These are phyloP conservation scores for Ptiloglossa arizonensis DNA, from an alignment of 1,140 invertebrate species.

Conservation along the genomic window DNA sequence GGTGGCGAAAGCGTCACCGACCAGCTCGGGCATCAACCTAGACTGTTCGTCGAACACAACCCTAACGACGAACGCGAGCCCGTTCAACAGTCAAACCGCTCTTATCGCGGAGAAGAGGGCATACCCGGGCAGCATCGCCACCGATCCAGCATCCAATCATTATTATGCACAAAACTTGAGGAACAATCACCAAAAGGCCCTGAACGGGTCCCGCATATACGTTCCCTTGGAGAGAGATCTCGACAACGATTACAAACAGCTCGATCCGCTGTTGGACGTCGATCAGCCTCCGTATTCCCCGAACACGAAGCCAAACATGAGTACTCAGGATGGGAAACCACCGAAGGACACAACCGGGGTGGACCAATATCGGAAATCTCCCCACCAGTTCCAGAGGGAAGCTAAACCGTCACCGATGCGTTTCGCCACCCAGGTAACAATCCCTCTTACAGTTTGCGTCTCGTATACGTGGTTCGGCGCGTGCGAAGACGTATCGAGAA, in stretches of 20 bases:
- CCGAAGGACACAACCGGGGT: slow-evolving; percentile 20
- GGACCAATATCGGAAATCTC: background rate
- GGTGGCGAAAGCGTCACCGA: slow-evolving; percentile 73
- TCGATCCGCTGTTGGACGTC: slow-evolving; percentile 70
- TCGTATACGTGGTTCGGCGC: too few relatives aligned
- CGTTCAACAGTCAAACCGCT: slow-evolving; percentile 79
- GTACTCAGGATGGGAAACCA: slow-evolving; percentile 52
- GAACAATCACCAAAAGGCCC: slow-evolving; percentile 68
- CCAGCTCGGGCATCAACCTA: slow-evolving; percentile 81
- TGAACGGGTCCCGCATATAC: slow-evolving; percentile 72
- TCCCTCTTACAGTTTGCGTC: background rate
- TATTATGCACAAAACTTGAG: slow-evolving; percentile 79
- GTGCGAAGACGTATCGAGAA: too few relatives aligned
- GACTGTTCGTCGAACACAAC: slow-evolving; percentile 84
- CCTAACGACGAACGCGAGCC: slow-evolving; percentile 82
- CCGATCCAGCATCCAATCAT: slow-evolving; percentile 47
- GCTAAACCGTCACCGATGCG: slow-evolving; percentile 2
- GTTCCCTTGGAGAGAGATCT: slow-evolving; percentile 65
- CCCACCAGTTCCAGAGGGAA: slow-evolving; percentile 59
- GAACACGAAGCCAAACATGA: slow-evolving; percentile 49
- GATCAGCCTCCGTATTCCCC: slow-evolving; percentile 49
- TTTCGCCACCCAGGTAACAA: slow-evolving; percentile 62
- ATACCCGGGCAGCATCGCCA: slow-evolving; percentile 9
- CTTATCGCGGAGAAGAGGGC: slow-evolving; percentile 68
- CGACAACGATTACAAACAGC: slow-evolving; percentile 73